phyloP scores from a whole-genome alignment of 2,113 vertebrate species.

The Brienomyrus brachyistius region DNA sequence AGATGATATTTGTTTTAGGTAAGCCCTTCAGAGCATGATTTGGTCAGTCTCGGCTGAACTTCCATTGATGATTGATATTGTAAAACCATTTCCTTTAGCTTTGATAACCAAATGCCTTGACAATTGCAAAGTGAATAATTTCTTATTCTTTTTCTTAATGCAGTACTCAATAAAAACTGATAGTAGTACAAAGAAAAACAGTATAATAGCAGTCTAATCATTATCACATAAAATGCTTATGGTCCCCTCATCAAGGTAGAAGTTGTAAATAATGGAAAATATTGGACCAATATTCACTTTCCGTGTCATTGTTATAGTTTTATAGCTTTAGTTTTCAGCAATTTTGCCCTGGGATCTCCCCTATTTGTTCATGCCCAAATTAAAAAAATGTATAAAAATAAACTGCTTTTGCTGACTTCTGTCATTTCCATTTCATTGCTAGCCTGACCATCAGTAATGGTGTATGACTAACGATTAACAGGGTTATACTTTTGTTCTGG shows the following conservation, averaged over 20 bases:
- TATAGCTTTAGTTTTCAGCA: not conserved
- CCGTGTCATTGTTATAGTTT: not conserved
- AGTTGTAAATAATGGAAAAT: not conserved
- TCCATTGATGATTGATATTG: not conserved
- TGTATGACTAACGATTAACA: not conserved
- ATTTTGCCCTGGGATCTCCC: not conserved
- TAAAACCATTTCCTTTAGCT: not conserved
- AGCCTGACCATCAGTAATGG: not conserved
- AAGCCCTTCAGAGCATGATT: not conserved
- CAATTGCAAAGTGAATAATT: not conserved
- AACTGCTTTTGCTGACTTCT: not conserved
- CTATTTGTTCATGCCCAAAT: not conserved
- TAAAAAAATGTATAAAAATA: not conserved
- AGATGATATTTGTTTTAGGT: slow-evolving; percentile 33
- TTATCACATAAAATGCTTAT: not conserved
- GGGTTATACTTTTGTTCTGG: not conserved
- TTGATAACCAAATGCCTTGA: not conserved
- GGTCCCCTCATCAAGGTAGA: not conserved
- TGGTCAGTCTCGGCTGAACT: not conserved
- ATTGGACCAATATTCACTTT: not conserved
- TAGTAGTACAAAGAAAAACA: not conserved
- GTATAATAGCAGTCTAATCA: not conserved
- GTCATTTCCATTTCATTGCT: not conserved
- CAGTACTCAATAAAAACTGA: not conserved
- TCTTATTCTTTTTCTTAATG: not conserved